Percentiles rank a stretch among this genome's conserved stretches.
Evolutionary conservation across 2,888 invertebrate species (phyloP).

Genomic region (Peribatodes rhomboidaria): DNA sequence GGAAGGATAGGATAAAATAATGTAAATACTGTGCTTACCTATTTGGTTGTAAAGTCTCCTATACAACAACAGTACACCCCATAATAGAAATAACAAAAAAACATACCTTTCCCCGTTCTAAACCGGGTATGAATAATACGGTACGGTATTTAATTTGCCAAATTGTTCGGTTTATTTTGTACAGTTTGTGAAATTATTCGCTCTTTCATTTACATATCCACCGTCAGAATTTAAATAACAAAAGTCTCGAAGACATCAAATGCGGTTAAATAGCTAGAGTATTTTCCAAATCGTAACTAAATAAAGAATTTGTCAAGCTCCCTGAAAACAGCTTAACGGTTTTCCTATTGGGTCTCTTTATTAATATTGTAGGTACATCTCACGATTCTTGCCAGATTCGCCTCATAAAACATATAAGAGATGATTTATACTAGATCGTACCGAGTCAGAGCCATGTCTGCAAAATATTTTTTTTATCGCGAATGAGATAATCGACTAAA

Average conservation of each 20-base stretch:
- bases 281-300: conserved; percentile 16
- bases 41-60: too few species aligned
- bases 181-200: conserved; percentile 5
- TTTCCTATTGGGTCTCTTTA: conserved; percentile 29
- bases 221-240: conserved; percentile 1
- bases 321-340: conserved; percentile 24
- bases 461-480: too few species aligned
- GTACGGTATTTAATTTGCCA: conserved; percentile 1
- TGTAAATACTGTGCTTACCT: too few species aligned
- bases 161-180: conserved; percentile 2
- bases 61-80: too few species aligned
- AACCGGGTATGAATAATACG: neutral
- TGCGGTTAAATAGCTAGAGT: conserved; percentile 6
- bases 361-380: conserved; percentile 19
- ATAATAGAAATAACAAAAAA: too few species aligned
- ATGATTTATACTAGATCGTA: neutral
- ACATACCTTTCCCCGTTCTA: too few species aligned
- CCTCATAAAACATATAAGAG: conserved; percentile 39
- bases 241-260: conserved; percentile 11
- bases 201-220: neutral
- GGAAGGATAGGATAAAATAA: too few species aligned
- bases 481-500: too few species aligned
- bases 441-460: neutral
- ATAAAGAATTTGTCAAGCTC: conserved; percentile 25
- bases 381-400: conserved; percentile 31